Percentiles rank a stretch among this genome's conserved stretches.
phyloP scores from a whole-genome alignment of 2,888 invertebrate species.

The Latheticus oryzae region DNA sequence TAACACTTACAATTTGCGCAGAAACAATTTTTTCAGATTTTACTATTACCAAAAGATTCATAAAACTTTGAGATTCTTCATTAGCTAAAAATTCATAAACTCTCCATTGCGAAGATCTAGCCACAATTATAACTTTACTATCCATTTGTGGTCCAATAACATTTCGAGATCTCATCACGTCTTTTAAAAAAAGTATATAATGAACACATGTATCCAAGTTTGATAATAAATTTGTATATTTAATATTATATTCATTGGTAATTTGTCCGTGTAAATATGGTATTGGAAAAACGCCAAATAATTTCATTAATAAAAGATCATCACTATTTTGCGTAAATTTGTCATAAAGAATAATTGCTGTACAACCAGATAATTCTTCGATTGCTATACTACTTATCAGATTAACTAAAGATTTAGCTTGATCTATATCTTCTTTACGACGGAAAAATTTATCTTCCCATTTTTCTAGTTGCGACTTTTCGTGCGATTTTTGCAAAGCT shows the following conservation, averaged over 20 bases:
- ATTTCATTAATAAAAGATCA: conserved; percentile 69
- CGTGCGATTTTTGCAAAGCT: conserved; percentile 62
- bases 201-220: conserved; percentile 69
- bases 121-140: conserved; percentile 75
- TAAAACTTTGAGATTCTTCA: conserved; percentile 72
- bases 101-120: conserved; percentile 80
- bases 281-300: conserved; percentile 70
- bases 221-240: conserved; percentile 64
- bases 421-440: conserved; percentile 60
- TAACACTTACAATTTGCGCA: conserved; percentile 44
- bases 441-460: conserved; percentile 59
- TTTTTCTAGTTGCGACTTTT: conserved; percentile 60
- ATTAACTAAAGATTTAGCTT: conserved; percentile 71
- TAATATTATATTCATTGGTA: conserved; percentile 66
- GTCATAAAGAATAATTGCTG: conserved; percentile 77
- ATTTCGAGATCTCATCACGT: conserved; percentile 71
- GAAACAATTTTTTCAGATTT: conserved; percentile 70
- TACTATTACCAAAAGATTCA: conserved; percentile 77
- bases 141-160: conserved; percentile 73
- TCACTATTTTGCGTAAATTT: conserved; percentile 69
- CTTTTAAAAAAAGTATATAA: conserved; percentile 76
- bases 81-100: conserved; percentile 77
- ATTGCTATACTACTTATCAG: conserved; percentile 72
- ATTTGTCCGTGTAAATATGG: conserved; percentile 74
- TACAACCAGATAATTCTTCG: conserved; percentile 74